These are phyloP conservation scores for Hydrotaea diabolus DNA, from an alignment of 2,888 invertebrate species.

Conservation along the genomic window DNA sequence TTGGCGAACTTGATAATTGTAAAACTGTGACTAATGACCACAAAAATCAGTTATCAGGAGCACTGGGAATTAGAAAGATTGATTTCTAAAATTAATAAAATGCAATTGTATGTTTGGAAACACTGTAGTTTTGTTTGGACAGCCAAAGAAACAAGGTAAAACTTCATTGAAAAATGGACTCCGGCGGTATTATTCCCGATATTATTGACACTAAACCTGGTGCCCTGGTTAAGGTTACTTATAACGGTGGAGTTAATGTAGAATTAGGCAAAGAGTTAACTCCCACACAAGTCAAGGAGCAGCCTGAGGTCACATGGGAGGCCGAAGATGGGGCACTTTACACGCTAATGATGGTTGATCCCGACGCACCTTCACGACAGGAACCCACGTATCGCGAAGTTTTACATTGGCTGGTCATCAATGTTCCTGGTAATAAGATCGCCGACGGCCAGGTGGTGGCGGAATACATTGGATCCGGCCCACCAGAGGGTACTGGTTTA, in stretches of 20 bases:
- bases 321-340: constrained; percentile 75
- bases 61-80: background rate
- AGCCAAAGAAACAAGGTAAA: background rate
- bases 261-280: constrained; percentile 87
- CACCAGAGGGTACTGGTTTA: constrained; percentile 88
- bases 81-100: constrained; percentile 23
- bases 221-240: constrained; percentile 70
- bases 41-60: background rate
- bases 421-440: constrained; percentile 89
- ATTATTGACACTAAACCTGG: constrained; percentile 75
- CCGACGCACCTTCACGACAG: constrained; percentile 91
- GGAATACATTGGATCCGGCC: constrained; percentile 92
- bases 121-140: background rate
- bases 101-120: background rate
- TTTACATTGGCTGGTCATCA: constrained; percentile 95
- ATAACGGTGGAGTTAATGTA: constrained; percentile 81
- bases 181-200: constrained; percentile 76
- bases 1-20: background rate
- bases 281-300: constrained; percentile 83
- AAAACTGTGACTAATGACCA: background rate
- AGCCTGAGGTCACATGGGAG: constrained; percentile 76
- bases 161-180: constrained; percentile 72
- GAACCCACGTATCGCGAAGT: constrained; percentile 92
- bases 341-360: constrained; percentile 84
- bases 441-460: constrained; percentile 88